Evolutionary conservation across 2,888 invertebrate species (phyloP).

Genomic region (Phengaris arion): DNA sequence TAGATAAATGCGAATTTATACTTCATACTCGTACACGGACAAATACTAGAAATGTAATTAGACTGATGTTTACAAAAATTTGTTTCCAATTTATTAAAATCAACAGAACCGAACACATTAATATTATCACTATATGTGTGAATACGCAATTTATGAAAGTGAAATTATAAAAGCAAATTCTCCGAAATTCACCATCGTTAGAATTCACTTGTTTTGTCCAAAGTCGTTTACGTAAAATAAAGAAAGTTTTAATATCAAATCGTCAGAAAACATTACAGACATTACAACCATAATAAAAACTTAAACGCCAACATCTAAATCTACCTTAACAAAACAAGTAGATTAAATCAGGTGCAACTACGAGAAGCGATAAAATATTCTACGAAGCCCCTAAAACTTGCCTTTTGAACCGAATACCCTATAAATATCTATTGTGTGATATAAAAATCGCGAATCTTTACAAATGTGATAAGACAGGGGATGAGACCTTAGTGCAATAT

Average conservation of each 20-base stretch:
- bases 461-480: conserved; percentile 7
- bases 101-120: too few relatives aligned
- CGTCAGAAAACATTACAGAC: background rate
- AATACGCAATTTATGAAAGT: conserved; percentile 3
- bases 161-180: background rate
- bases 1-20: too few relatives aligned
- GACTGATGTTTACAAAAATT: too few relatives aligned
- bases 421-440: conserved; percentile 11
- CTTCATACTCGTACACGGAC: too few relatives aligned
- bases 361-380: conserved; percentile 13
- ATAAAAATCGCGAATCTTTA: conserved; percentile 18
- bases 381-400: conserved; percentile 12
- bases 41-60: too few relatives aligned
- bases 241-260: too few relatives aligned
- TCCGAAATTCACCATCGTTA: background rate
- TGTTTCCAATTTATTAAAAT: too few relatives aligned
- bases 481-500: conserved; percentile 17
- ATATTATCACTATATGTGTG: background rate
- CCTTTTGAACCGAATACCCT: background rate
- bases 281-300: background rate
- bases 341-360: conserved; percentile 4
- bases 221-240: background rate
- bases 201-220: background rate
- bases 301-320: background rate
- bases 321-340: background rate